Evolutionary conservation across 2,113 vertebrate genomes (phyloP), one percentile per base, ranked within the genome.

Genomic region (Protobothrops mucrosquamatus): DNA sequence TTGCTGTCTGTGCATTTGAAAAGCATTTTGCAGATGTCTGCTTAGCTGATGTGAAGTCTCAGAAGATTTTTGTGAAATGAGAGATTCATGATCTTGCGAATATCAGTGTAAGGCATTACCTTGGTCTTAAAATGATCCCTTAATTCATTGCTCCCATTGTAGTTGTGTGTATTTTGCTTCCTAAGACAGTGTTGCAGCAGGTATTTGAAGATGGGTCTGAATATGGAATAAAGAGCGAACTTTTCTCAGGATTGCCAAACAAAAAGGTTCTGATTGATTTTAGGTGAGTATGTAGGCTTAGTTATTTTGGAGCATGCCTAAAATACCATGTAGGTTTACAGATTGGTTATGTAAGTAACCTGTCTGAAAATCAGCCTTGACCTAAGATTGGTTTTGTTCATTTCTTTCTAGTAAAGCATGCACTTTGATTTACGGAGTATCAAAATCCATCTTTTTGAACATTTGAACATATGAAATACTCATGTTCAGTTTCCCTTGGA

Each of bases 261-360:
- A 97, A 97, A 93, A 98, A 97, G 59, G 96, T 98, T 0, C 95
- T 99, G 92, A 97, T 99, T 92, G 99, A 99, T 94, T 99, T 98
- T 95, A 99, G 99, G 99, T 99, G 48, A 96, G 96, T 29, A 0
- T 2, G 0, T 23, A 0, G n/a, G 89, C n/a, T n/a, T 56, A 23
- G 6, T 91, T 59, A 85, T 93, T 81, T 93, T 89, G 90, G 89
- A 52, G 51, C 39, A 74, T 89, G 20, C 52, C 18, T 92, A 86
- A 20, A 24, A 22, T 64, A 1, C 23, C 43, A 23, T 12, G 22
- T 6, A 23, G 81, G 46, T 64, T 87, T 88, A 24, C 48, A 54
- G 51, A 26, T 24, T 52, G 43, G 6, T 51, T 89, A 43, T 59
- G 7, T 56, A 39, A 12, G 34, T 9, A 9, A 24, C 39, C 46